These are phyloP conservation scores for Chloropsis cyanopogon DNA, from an alignment of 2,113 vertebrate species.

Conservation along the genomic window DNA sequence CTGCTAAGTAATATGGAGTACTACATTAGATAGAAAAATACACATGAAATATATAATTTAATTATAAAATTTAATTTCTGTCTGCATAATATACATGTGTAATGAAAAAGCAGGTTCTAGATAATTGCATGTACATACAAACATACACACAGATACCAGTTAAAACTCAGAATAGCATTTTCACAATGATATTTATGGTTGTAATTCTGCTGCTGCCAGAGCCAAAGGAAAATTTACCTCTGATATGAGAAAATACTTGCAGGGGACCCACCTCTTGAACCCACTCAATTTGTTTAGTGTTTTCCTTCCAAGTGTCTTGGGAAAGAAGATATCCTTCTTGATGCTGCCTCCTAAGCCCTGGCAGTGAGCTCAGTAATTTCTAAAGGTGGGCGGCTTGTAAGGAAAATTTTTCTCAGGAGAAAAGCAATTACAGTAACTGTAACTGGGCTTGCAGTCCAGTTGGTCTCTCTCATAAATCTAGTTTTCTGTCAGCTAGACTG, in stretches of 20 bases:
- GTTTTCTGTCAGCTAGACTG: background rate
- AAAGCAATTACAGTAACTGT: background rate
- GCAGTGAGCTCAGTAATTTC: background rate
- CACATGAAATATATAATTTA: background rate
- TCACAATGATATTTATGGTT: background rate
- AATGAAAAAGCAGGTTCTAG: background rate
- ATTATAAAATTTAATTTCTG: background rate
- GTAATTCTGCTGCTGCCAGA: background rate
- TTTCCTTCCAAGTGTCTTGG: background rate
- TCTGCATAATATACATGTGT: background rate
- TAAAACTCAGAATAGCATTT: background rate
- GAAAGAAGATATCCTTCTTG: background rate
- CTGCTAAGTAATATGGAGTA: background rate
- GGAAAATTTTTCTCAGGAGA: background rate
- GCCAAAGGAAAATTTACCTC: background rate
- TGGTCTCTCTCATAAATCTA: background rate
- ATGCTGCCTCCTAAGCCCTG: background rate
- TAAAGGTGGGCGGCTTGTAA: background rate
- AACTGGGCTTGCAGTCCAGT: background rate
- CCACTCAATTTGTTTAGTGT: background rate
- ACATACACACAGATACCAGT: background rate
- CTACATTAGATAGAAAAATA: background rate
- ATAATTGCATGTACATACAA: background rate
- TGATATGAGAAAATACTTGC: background rate
- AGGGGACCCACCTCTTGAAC: background rate